A percentile compares a stretch with the other conserved stretches of the same genome.
Conservation (phyloP, 2,113 vertebrate species). For the Triplophysa tibetana region DNA sequence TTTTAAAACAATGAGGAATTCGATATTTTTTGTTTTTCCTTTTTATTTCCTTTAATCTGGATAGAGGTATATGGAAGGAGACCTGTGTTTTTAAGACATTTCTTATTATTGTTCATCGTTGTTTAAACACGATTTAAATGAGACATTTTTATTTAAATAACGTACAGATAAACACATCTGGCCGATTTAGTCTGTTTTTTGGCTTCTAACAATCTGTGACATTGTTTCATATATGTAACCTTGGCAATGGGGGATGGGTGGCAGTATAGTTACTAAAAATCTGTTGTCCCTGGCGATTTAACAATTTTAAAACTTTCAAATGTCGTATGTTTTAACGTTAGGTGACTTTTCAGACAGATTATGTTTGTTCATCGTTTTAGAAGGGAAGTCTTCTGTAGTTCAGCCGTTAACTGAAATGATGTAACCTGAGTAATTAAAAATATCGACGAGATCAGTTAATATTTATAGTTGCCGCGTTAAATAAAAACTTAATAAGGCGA, state of each 20-base stretch:
- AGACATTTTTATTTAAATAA: background rate
- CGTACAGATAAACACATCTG: conserved; percentile 2
- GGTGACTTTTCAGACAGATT: background rate
- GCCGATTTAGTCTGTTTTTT: background rate
- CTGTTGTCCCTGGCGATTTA: background rate
- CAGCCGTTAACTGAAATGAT: background rate
- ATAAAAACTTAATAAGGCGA: background rate
- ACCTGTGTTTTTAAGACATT: background rate
- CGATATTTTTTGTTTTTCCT: conserved; percentile 41
- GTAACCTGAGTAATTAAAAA: too few relatives aligned
- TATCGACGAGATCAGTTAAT: background rate
- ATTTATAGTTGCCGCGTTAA: too few relatives aligned
- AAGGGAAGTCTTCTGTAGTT: background rate
- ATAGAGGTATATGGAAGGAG: conserved; percentile 34
- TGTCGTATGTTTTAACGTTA: background rate
- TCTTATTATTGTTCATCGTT: background rate
- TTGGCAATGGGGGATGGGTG: conserved; percentile 77
- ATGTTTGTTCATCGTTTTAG: background rate
- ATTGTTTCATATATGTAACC: conserved; percentile 69
- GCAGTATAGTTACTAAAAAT: conserved; percentile 45
- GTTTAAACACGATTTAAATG: background rate
- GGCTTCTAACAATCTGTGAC: conserved; percentile 54
- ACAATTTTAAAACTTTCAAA: background rate
- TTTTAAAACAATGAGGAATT: conserved; percentile 66
- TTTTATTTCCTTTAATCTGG: conserved; percentile 3